A percentile compares a stretch with the other conserved stretches of the same genome.
Conservation (phyloP, 2,797 vertebrate species). For the Podarcis siculus region DNA sequence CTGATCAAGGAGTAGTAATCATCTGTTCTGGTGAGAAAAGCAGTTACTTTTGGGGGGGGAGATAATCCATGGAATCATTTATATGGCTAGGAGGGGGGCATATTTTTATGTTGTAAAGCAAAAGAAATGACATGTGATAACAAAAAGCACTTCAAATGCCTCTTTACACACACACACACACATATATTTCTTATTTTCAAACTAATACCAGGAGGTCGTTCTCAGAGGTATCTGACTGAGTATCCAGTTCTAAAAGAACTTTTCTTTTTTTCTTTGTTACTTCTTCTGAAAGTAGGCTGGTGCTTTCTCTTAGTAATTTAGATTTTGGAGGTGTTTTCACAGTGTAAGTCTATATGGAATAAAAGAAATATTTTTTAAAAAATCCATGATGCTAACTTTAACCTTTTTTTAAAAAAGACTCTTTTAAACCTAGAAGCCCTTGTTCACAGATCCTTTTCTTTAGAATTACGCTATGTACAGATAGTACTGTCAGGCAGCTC, state of each 20-base stretch:
- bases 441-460: not conserved
- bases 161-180: not conserved
- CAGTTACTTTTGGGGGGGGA: no score
- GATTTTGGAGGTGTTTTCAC: constrained; percentile 85
- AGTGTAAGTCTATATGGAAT: constrained; percentile 83
- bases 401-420: no score
- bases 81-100: not conserved
- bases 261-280: constrained; percentile 78
- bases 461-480: not conserved
- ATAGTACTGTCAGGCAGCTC: not conserved
- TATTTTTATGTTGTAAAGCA: no score
- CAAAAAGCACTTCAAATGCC: no score
- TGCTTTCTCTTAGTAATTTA: constrained; percentile 68
- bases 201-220: constrained; percentile 86
- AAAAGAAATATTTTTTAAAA: constrained; percentile 32
- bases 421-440: not conserved
- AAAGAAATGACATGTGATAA: no score
- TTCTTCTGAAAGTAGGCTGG: constrained; percentile 56
- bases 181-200: not conserved
- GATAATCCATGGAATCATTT: no score
- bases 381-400: not conserved
- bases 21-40: no score
- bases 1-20: no score
- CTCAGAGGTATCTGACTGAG: constrained; percentile 92
- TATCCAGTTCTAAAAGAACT: constrained; percentile 82